Evolutionary conservation across 1,140 invertebrate genomes (phyloP).

Genomic region (Trinorchestia longiramus): DNA sequence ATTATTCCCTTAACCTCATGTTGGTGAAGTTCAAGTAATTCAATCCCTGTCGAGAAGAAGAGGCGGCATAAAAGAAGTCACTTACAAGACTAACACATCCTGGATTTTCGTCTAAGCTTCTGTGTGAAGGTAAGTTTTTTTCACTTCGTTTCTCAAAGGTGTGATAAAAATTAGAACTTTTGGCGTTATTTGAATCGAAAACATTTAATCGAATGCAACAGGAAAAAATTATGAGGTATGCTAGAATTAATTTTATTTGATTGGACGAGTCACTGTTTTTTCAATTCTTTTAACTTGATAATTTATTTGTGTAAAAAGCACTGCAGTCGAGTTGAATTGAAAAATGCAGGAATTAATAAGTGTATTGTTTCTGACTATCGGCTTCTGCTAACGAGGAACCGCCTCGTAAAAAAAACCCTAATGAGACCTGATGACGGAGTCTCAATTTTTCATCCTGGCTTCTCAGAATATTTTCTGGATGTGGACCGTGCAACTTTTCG

Average conservation of each 20-base stretch:
- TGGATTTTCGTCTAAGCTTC: background rate
- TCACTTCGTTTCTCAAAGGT: background rate
- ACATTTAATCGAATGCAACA: too few species aligned
- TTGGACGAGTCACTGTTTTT: too few species aligned
- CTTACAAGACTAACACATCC: background rate
- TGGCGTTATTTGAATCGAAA: too few species aligned
- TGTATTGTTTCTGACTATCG: background rate
- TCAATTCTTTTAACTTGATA: background rate
- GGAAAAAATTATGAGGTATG: too few species aligned
- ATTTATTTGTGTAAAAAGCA: background rate
- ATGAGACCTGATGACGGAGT: background rate
- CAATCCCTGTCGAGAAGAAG: background rate
- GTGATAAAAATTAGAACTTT: too few species aligned
- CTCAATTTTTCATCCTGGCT: background rate
- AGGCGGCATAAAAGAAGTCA: background rate
- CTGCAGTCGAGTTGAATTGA: background rate
- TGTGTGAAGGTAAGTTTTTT: background rate
- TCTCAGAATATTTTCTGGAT: background rate
- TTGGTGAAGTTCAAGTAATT: background rate
- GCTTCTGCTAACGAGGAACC: background rate
- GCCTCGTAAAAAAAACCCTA: background rate
- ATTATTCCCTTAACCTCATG: background rate
- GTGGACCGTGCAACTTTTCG: background rate
- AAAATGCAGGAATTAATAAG: background rate
- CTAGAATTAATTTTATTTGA: too few species aligned